These are phyloP conservation scores for Plecotus auritus DNA, from an alignment of 2,113 vertebrate species.

Conservation along the genomic window DNA sequence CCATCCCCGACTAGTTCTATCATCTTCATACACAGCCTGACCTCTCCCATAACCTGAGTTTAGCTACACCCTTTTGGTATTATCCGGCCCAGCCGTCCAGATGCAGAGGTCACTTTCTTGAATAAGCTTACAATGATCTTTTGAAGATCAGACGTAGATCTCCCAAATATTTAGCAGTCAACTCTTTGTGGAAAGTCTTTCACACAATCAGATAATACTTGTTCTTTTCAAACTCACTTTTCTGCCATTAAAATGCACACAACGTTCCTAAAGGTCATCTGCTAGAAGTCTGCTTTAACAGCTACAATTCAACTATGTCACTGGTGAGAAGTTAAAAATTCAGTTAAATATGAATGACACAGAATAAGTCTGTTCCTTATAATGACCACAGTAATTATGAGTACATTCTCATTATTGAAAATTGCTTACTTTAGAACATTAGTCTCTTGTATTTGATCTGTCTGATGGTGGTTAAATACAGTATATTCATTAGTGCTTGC, in stretches of 20 bases:
- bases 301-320: background rate
- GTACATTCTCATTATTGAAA: background rate
- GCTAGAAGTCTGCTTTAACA: background rate
- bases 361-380: background rate
- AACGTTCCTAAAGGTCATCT: background rate
- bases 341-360: background rate
- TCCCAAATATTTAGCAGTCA: background rate
- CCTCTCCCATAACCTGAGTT: background rate
- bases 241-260: background rate
- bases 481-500: constrained; percentile 28
- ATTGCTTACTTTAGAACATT: constrained; percentile 8
- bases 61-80: background rate
- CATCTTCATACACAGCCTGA: background rate
- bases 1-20: background rate
- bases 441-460: constrained; percentile 5
- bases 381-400: constrained; percentile 28
- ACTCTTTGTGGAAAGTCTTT: background rate
- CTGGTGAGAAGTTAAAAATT: background rate
- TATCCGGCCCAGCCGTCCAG: background rate
- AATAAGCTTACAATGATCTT: background rate
- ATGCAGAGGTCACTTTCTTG: background rate
- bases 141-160: background rate
- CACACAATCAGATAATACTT: background rate
- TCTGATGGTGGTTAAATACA: constrained; percentile 5
- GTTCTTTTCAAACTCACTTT: background rate